phyloP scores from a whole-genome alignment of 2,888 invertebrate genomes.

The Euproctis similis region DNA sequence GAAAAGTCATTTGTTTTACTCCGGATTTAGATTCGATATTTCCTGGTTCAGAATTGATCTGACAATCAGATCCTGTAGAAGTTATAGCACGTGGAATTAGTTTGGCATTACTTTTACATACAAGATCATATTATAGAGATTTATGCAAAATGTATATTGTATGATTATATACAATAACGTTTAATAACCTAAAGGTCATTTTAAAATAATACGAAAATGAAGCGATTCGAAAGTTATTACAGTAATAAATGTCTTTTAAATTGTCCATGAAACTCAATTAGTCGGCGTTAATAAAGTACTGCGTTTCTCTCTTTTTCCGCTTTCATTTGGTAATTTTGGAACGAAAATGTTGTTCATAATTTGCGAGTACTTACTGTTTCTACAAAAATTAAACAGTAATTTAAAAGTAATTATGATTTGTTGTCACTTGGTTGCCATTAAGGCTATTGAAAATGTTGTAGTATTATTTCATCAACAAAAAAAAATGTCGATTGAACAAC shows the following conservation, averaged over 20 bases:
- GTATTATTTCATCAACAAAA: not conserved
- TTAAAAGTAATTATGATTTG: slow-evolving; percentile 1
- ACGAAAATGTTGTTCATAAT: slow-evolving; percentile 9
- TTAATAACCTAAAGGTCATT: not conserved
- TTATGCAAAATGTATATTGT: too few species aligned
- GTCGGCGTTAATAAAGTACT: slow-evolving; percentile 8
- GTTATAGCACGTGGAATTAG: too few species aligned
- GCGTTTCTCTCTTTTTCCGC: slow-evolving; percentile 4
- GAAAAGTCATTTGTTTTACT: too few species aligned
- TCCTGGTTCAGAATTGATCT: too few species aligned
- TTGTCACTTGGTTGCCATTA: too few species aligned
- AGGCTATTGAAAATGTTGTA: not conserved
- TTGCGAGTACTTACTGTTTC: slow-evolving; percentile 11
- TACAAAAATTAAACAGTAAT: not conserved
- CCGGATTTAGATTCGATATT: too few species aligned
- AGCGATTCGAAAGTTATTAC: slow-evolving; percentile 15
- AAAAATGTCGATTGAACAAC: too few species aligned
- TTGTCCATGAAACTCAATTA: slow-evolving; percentile 24
- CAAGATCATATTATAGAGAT: too few species aligned
- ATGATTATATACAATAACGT: too few species aligned
- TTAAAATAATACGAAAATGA: slow-evolving; percentile 7
- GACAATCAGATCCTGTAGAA: too few species aligned
- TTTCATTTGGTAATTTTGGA: slow-evolving; percentile 5
- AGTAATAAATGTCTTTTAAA: slow-evolving; percentile 19
- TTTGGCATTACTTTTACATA: too few species aligned